Base-by-base conservation (phyloP, 2,113 vertebrate species). In the Euleptes europaea region DNA sequence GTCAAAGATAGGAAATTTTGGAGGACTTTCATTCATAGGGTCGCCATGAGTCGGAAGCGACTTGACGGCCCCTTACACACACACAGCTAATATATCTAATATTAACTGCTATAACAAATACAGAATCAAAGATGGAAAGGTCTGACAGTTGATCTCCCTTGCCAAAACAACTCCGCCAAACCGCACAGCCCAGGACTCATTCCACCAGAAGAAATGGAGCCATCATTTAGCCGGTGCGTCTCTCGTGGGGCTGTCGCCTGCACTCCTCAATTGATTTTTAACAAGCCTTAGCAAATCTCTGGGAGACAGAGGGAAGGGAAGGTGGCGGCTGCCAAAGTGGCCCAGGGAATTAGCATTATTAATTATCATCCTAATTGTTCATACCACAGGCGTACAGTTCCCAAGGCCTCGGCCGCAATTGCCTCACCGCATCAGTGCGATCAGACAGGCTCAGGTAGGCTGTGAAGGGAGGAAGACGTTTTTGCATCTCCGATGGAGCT, bases 311-410 rank as follows among this genome's bases (percentile, higher is more conserved):
- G 5, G 11, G 74, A 40, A 42, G 15, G 33, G 21, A 74, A 80
- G 77, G 69, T 7, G 42, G 49, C 19, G 44, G 67, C 67, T 28
- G 51, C 76, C 38, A 19, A 12, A 40, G 75, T 26, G 66, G 35
- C 21, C 23, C 15, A 44, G 35, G 75, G 67, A 72, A 77, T 13
- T 35, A 71, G 49, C 51, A 78, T 70, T 15, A 71, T 79, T 72
- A 83, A 78, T 63, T 71, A 79, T 31, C 33, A 54, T 63, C 13
- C 84, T 79, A 78, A 83, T 87, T 67, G 19, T 33, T 83, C 44
- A 38, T 21, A 3, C 57, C 9, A 31, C 71, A 40, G 54, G 73
- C 60, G 44, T 63, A 44, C 13, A 35, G 12, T 89, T 67, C 73
- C 44, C 69, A 77, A 78, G 74, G n/a, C 26, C 38, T n/a, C 17